phyloP scores from a whole-genome alignment of 2,113 vertebrate species.

The Vanacampus margaritifer region DNA sequence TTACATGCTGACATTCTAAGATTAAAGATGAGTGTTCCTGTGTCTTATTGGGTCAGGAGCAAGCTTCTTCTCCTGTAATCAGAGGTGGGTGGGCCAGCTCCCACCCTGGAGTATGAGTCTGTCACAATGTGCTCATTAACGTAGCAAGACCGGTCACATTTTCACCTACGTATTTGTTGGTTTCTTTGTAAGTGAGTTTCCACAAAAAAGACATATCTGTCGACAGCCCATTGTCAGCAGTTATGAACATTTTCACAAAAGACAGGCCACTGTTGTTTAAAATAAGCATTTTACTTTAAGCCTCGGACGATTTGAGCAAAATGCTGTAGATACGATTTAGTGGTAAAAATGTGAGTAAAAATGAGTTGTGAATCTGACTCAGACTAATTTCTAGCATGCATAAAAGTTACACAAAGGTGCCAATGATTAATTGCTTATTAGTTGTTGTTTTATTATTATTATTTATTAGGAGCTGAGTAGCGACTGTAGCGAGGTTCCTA shows the following conservation, averaged over 20 bases:
- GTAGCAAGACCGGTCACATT: not conserved
- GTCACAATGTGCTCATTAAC: constrained; percentile 3
- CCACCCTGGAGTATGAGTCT: not conserved
- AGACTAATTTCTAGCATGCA: too few relatives aligned
- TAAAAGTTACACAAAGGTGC: too few relatives aligned
- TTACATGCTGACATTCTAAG: not conserved
- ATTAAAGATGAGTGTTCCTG: not conserved
- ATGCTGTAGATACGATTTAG: too few relatives aligned
- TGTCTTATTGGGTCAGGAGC: not conserved
- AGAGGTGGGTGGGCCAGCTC: not conserved
- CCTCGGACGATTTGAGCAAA: too few relatives aligned
- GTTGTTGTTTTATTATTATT: too few relatives aligned
- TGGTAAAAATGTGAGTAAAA: too few relatives aligned
- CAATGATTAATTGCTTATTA: too few relatives aligned
- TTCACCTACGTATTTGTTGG: not conserved
- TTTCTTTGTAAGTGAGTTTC: not conserved
- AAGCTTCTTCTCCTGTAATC: not conserved
- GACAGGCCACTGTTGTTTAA: too few relatives aligned
- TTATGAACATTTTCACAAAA: not conserved
- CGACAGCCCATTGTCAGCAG: not conserved
- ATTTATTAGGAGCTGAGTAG: too few relatives aligned
- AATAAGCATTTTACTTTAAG: too few relatives aligned
- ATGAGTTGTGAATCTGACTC: too few relatives aligned
- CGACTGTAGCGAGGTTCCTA: too few relatives aligned
- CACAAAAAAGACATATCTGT: not conserved